Evolutionary conservation across 92 coral and sea anemone genomes (phyloP).

Genomic region (Actinostola sp.): DNA sequence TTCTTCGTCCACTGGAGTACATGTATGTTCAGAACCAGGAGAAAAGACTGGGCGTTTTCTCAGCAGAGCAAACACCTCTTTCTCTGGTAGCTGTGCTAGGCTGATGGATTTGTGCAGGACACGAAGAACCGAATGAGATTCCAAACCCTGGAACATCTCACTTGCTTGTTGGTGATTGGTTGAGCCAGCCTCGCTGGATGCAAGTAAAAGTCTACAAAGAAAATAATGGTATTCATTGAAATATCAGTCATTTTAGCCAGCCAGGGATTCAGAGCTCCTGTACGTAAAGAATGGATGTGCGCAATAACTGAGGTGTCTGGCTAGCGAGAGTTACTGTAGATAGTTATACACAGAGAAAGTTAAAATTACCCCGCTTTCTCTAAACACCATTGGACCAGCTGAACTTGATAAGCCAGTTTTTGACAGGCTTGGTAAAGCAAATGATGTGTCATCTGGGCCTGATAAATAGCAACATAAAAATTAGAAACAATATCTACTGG

Average conservation of each 20-base stretch:
- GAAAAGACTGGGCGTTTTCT: conserved; percentile 88
- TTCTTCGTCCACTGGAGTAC: not conserved
- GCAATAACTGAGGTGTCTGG: not conserved
- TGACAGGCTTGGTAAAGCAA: conserved; percentile 91
- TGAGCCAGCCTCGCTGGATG: conserved; percentile 81
- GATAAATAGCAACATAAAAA: not conserved
- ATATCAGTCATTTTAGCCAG: no score
- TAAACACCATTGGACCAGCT: conserved; percentile 96
- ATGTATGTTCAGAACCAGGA: conserved; percentile 19
- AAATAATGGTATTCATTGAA: not conserved
- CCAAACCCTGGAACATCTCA: conserved; percentile 96
- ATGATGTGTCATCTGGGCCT: conserved; percentile 68
- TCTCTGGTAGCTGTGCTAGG: conserved; percentile 87
- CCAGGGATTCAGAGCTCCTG: not conserved
- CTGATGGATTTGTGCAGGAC: conserved; percentile 91
- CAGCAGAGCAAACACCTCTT: conserved; percentile 88
- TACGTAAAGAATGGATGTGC: not conserved
- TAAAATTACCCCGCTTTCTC: conserved; percentile 73
- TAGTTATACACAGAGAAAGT: no score
- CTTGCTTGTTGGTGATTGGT: conserved; percentile 92
- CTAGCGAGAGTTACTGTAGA: no score
- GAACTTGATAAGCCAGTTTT: conserved; percentile 93
- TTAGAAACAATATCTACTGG: no score
- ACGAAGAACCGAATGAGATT: conserved; percentile 93
- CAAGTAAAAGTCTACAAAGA: conserved; percentile 70